Conservation (phyloP, 2,888 invertebrate genomes). For the Isotomurus palustris region DNA sequence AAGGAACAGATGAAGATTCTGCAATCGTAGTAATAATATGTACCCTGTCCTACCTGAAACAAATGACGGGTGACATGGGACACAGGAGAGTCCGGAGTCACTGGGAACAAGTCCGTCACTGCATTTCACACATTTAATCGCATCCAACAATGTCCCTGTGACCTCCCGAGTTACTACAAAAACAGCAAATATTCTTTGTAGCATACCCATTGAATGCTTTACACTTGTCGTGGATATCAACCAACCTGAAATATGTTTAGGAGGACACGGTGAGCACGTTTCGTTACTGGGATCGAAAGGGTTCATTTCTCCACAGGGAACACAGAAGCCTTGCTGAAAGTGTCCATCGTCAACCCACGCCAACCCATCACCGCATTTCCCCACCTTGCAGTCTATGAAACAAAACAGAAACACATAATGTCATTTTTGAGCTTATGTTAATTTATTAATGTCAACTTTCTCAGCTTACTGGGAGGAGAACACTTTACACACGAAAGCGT, state of each 20-base stretch:
- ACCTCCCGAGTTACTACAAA: constrained; percentile 18
- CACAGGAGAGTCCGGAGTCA: constrained; percentile 49
- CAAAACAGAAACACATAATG: no score
- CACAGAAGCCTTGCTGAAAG: constrained; percentile 30
- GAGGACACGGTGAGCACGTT: constrained; percentile 33
- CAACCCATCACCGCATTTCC: no score
- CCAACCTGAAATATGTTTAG: constrained; percentile 35
- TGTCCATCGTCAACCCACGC: no score
- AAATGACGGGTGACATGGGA: constrained; percentile 49
- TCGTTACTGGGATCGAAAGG: constrained; percentile 26
- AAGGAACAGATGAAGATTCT: no score
- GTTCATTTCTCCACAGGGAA: constrained; percentile 25
- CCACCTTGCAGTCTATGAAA: no score
- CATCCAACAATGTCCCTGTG: constrained; percentile 20
- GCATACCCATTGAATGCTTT: background rate
- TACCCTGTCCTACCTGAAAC: background rate
- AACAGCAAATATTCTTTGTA: background rate
- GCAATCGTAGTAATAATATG: no score
- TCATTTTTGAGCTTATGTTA: no score
- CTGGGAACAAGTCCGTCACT: constrained; percentile 51
- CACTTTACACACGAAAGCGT: no score
- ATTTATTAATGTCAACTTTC: no score
- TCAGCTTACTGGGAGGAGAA: no score
- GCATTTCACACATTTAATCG: constrained; percentile 51
- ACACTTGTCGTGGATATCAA: background rate